Base-by-base conservation (phyloP, 1,140 invertebrate species). In the Drosophila ohnishii region DNA sequence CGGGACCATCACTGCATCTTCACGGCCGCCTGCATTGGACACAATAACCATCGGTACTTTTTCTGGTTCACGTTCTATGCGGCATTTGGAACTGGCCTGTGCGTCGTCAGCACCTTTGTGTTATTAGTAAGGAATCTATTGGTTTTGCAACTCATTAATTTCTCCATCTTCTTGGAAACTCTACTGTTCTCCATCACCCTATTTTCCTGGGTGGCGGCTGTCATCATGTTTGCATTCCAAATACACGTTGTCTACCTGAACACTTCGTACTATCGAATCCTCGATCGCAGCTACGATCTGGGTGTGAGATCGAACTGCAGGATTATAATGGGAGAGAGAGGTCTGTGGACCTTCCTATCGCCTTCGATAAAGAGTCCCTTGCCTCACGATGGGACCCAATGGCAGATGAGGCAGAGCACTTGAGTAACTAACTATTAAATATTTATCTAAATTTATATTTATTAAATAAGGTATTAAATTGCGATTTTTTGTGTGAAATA, bases 1-100 rank as follows among this genome's bases (percentile, higher is more conserved):
- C 93, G 97, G 74, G 98, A 99, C 91, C 98, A 99, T 92, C 98
- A 99, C 90, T 99, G 98, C 91, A 95, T 95, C 39, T 99, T 99
- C 90, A 95, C 95, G 16, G 96, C 95, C 14, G 96, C 95, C 86
- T 99, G 98, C 92, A 93, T 99, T 10, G 98, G 98, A 1, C 96
- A 97, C 90, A 94, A 94, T 59, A 99, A 99, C 92, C 95, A 97
- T 76, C 93, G 97, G 81, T 98, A 96, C 91, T 99, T 98, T 87
- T 92, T 97, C 2, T 94, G 95, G 80, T 96, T 98, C 86, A 93
- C 97, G 4, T 90, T 97, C 10, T 95, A 98, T 90, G 92, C 97
- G 42, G 95, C 95, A 78, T 66, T 96, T 6, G 94, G 94, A 8
- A 94, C 95, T 56, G 42, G 94, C 0, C 95, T 96, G 90, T 91